Evolutionary conservation across 2,888 invertebrate species (phyloP), one percentile per base, ranked within the genome.

Genomic region (Anoplius nigerrimus): DNA sequence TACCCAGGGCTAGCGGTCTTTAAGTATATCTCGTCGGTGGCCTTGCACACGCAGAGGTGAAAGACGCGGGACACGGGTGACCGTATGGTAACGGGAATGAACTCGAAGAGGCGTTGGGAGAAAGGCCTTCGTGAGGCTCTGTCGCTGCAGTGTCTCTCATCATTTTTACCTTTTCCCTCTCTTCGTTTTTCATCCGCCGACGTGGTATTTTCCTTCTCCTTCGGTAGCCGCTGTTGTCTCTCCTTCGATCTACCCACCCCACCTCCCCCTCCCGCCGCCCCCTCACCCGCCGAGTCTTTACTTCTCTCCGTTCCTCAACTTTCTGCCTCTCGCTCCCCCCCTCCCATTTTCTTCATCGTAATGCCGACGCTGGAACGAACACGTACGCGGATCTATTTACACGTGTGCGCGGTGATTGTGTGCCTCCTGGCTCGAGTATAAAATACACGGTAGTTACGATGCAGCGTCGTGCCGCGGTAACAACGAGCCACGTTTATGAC

Each of bases 11-110:
- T n/a, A n/a, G n/a, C n/a, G n/a, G n/a, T n/a, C n/a, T n/a, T n/a
- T n/a, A n/a, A n/a, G n/a, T n/a, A n/a, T n/a, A n/a, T n/a, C n/a
- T n/a, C n/a, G n/a, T n/a, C n/a, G n/a, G n/a, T n/a, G n/a, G n/a
- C n/a, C n/a, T n/a, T n/a, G n/a, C n/a, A n/a, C n/a, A n/a, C 34
- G 48, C 18, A 16, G 1, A 8, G 48, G 48, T 18, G 16, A 16
- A 65, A 72, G 72, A 69, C 66, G 72, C 66, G 72, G 72, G 74
- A 72, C 63, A 16, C 57, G 52, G 66, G 62, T 73, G 74, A 70
- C 73, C 73, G 67, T 73, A 63, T 63, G 70, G 62, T 73, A 74
- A 73, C 73, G 73, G n/a, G 74, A 73, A 74, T 61, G 73, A 69
- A 69, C 62, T 55, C 59, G 69, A 59, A 21, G 52, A 67, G 73